Base-by-base conservation (phyloP, 2,888 invertebrate species). In the Gasteruption jaculator region DNA sequence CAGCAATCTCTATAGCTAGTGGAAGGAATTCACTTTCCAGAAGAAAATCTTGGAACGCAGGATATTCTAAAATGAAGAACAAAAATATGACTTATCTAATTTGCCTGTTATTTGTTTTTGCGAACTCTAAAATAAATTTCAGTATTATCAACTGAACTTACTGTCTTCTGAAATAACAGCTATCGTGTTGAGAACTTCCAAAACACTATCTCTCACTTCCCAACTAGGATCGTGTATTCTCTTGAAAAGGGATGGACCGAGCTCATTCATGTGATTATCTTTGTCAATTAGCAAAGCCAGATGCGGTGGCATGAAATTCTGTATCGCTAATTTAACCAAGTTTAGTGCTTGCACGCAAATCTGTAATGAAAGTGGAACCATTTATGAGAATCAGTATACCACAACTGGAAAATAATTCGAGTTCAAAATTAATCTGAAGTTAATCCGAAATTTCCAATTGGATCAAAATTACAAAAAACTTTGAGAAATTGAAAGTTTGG, bases 181-280 rank as follows among this genome's bases (percentile, higher is more conserved):
- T 58, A 86, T 81, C 0, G 84, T 82, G 29, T 78, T 77, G 5
- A 89, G 69, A 26, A 88, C 71, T 64, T 90, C 88, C 18, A 89
- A 61, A 0, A 86, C 82, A 4, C 84, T 84, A 54, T 90, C 89
- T 25, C 87, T 75, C 1, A 89, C 80, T 65, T 89, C 88, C 90
- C 89, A 90, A 34, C 81, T 75, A 3, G 75, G 68, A 59, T 86
- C 86, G 52, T 85, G 82, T 61, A 87, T 72, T 60, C 85, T 82
- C 63, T 78, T 77, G 35, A 78, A 78, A 4, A 90, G 75, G 8
- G 85, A 77, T 8, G 79, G 76, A 0, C 84, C 85, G 6, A 88
- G 68, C 44, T 79, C 77, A 45, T 80, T 76, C 64, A 86, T 77
- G 0, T 80, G 73, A 16, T 70, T 64, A 36, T 80, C 73, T 12